Percentiles rank a stretch among this genome's conserved stretches.
Evolutionary conservation across 2,888 invertebrate species (phyloP).

Genomic region (Drosophila stalkeri): DNA sequence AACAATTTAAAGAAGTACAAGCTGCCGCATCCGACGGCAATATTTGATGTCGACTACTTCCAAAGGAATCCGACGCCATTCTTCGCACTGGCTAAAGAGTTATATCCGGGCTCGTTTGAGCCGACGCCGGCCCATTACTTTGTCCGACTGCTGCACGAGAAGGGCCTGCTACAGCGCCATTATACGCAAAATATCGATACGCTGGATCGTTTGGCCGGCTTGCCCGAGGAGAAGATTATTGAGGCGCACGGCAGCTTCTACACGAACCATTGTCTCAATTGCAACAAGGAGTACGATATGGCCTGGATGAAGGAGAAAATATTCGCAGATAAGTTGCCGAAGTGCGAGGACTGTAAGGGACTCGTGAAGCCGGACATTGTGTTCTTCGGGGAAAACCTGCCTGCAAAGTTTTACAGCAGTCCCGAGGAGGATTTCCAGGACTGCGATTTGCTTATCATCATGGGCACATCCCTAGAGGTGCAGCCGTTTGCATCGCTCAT

Average conservation of each 20-base stretch:
- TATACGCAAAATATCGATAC: conserved; percentile 98
- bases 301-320: conserved; percentile 95
- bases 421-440: conserved; percentile 91
- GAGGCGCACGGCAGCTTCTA: conserved; percentile 98
- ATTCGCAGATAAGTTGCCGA: conserved; percentile 90
- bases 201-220: conserved; percentile 93
- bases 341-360: conserved; percentile 91
- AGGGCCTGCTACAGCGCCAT: conserved; percentile 91
- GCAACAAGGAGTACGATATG: conserved; percentile 89
- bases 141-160: conserved; percentile 92
- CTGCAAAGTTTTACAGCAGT: conserved; percentile 90
- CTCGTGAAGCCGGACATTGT: conserved; percentile 98
- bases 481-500: conserved; percentile 97
- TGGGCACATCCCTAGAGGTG: conserved; percentile 97
- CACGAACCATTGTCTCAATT: conserved; percentile 93
- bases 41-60: conserved; percentile 96
- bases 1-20: conserved; percentile 96
- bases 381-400: conserved; percentile 97
- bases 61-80: conserved; percentile 95
- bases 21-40: conserved; percentile 95
- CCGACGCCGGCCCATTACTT: conserved; percentile 97
- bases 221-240: conserved; percentile 93
- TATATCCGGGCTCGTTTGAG: conserved; percentile 94
- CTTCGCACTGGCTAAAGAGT: conserved; percentile 94
- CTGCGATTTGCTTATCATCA: conserved; percentile 96